Conservation (phyloP, 35 echinoderm and acorn worm species). For the Chiridota heheva region DNA sequence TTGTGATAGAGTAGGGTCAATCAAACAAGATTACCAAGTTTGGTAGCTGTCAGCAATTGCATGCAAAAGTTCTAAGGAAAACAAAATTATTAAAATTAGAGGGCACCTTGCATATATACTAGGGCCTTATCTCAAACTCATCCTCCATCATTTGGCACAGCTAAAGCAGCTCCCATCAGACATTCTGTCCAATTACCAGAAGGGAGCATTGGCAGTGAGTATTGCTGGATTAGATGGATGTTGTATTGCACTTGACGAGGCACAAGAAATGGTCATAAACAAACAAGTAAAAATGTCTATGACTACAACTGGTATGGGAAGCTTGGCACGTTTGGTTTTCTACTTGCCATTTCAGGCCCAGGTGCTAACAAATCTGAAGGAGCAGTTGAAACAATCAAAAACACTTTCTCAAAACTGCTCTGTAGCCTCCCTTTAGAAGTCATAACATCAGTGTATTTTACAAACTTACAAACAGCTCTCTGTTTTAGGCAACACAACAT, state of each 20-base stretch:
- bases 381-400: conserved; percentile 3
- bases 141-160: conserved; percentile 32
- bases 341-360: too few species aligned
- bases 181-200: background rate
- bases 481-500: background rate
- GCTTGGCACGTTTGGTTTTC: conserved; percentile 18
- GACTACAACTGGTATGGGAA: conserved; percentile 42
- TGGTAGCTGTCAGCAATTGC: too few species aligned
- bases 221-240: conserved; percentile 20
- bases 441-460: too few species aligned
- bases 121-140: conserved; percentile 43
- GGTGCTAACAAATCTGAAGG: too few species aligned
- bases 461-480: background rate
- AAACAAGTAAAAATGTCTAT: conserved; percentile 54
- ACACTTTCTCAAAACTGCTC: background rate
- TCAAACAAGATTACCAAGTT: too few species aligned
- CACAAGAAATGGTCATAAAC: conserved; percentile 70
- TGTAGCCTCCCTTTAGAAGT: too few species aligned
- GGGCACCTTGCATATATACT: too few species aligned
- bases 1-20: too few species aligned
- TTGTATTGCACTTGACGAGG: conserved; percentile 59
- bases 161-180: conserved; percentile 45
- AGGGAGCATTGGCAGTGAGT: conserved; percentile 52
- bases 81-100: too few species aligned
- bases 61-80: too few species aligned